Evolutionary conservation across 2,797 vertebrate genomes (phyloP).

Genomic region (Falco naumanni): DNA sequence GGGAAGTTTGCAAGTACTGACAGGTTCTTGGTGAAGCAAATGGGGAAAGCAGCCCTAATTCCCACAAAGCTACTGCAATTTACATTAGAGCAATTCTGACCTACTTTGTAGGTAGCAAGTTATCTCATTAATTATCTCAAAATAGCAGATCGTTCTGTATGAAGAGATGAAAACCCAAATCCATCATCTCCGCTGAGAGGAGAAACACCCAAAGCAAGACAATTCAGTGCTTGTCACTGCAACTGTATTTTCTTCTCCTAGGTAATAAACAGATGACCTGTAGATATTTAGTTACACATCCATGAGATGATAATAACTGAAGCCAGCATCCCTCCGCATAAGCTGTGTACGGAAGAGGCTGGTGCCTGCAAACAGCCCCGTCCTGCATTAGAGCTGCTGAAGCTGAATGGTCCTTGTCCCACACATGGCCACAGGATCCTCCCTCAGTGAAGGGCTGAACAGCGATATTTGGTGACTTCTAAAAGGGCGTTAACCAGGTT

Average conservation of each 20-base stretch:
- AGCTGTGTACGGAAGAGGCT: accelerated
- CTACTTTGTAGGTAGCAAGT: neutral
- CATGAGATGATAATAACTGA: neutral
- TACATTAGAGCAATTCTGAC: neutral
- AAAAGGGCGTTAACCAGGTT: neutral
- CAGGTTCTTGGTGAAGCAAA: no score
- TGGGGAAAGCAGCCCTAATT: neutral
- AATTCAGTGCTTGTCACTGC: neutral
- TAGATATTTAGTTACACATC: accelerated
- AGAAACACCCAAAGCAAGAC: neutral
- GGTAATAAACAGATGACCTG: neutral
- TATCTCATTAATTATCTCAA: neutral
- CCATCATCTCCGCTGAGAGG: neutral
- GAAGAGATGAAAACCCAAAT: constrained; percentile 10
- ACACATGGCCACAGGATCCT: accelerated
- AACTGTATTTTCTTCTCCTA: neutral
- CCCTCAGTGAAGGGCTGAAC: neutral
- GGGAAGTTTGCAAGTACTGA: accelerated
- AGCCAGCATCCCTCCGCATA: accelerated
- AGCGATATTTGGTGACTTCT: neutral
- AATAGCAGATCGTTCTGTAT: neutral
- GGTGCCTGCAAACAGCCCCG: neutral
- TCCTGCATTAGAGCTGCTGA: accelerated
- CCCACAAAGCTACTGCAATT: neutral
- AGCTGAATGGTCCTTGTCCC: accelerated